Percentiles rank a stretch among this genome's conserved stretches.
Conservation (phyloP, 2,888 invertebrate species). For the Caenorhabditis sp. region DNA sequence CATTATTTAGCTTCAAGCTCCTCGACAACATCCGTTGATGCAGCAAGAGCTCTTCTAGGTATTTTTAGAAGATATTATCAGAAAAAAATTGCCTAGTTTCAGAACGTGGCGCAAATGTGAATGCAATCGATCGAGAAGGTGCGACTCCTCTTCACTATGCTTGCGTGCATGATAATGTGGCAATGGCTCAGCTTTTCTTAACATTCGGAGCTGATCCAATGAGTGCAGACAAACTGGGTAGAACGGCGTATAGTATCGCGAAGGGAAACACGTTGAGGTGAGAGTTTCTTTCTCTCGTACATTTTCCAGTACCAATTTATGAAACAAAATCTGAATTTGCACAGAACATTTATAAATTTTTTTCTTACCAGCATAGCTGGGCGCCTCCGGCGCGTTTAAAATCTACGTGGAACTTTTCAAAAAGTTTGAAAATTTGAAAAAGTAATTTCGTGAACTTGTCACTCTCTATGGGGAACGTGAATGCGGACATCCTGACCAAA, state of each 20-base stretch:
- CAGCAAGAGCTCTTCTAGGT: conserved; percentile 61
- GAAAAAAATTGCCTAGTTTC: background rate
- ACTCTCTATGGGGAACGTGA: no score
- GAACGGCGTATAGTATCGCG: conserved; percentile 69
- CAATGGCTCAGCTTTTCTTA: conserved; percentile 77
- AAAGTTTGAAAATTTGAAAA: no score
- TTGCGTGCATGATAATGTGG: conserved; percentile 78
- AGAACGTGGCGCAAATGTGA: conserved; percentile 68
- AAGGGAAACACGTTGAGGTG: conserved; percentile 68
- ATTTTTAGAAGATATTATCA: background rate
- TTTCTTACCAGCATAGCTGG: no score
- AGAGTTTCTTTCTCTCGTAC: background rate
- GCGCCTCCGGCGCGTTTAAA: no score
- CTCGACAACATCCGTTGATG: conserved; percentile 61
- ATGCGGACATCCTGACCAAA: no score
- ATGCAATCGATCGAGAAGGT: conserved; percentile 85
- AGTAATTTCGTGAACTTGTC: no score
- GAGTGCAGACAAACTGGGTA: conserved; percentile 68
- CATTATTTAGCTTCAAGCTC: conserved; percentile 59
- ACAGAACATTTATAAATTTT: no score
- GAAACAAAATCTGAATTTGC: no score
- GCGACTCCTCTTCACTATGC: conserved; percentile 79
- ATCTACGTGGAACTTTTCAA: no score
- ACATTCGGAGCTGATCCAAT: conserved; percentile 76
- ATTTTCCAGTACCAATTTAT: no score